phyloP scores from a whole-genome alignment of 92 coral and sea anemone species.

The Ricordea florida region DNA sequence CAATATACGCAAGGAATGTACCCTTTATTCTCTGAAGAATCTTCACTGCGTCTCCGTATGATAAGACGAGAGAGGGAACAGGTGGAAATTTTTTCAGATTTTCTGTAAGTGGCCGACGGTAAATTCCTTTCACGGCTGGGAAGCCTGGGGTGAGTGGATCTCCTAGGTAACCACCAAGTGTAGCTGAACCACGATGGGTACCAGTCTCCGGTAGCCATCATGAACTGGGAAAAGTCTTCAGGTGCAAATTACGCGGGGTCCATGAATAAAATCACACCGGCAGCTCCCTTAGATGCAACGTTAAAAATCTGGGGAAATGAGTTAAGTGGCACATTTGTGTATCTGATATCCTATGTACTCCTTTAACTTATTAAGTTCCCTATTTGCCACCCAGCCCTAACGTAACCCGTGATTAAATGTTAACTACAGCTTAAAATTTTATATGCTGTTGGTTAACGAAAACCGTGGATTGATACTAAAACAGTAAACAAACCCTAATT shows the following conservation, averaged over 20 bases:
- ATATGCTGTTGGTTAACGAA: no score
- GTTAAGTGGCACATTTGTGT: no score
- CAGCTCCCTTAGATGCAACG: slow-evolving; percentile 78
- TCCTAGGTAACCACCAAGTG: slow-evolving; percentile 31
- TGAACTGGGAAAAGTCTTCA: slow-evolving; percentile 71
- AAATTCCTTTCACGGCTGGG: slow-evolving; percentile 81
- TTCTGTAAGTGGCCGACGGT: slow-evolving; percentile 52
- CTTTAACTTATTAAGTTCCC: no score
- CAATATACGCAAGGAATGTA: no score
- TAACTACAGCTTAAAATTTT: no score
- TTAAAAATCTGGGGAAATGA: slow-evolving; percentile 66
- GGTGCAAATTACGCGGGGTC: slow-evolving; percentile 85
- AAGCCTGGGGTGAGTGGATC: slow-evolving; percentile 89
- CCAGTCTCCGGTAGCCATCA: slow-evolving; percentile 88
- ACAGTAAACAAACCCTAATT: no score
- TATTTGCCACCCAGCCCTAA: no score
- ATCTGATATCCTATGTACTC: no score
- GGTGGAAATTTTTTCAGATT: slow-evolving; percentile 56
- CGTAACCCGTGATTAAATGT: no score
- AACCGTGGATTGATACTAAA: no score
- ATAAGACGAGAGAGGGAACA: slow-evolving; percentile 84
- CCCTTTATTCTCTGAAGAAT: slow-evolving; percentile 78
- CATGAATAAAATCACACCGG: slow-evolving; percentile 75
- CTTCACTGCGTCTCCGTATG: slow-evolving; percentile 71
- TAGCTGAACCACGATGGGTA: slow-evolving; percentile 77